phyloP scores from a whole-genome alignment of 2,888 invertebrate species.

The Eupeodes latifasciatus region DNA sequence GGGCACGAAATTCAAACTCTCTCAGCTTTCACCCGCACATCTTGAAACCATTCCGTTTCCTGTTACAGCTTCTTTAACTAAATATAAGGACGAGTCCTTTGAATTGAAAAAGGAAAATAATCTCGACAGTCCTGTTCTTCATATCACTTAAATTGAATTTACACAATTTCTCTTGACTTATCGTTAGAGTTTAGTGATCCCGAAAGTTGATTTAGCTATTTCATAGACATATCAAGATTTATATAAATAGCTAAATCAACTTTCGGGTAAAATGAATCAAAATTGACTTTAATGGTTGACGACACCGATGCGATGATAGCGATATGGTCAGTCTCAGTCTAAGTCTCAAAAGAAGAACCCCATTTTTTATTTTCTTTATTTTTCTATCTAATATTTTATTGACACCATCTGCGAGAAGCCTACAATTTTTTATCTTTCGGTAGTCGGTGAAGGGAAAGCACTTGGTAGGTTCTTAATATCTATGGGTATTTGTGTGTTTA shows the following conservation, averaged over 20 bases:
- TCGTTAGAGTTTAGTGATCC: background rate
- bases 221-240: too few relatives aligned
- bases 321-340: background rate
- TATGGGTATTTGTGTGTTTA: background rate
- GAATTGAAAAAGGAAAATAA: background rate
- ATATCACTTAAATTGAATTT: background rate
- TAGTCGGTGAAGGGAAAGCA: too few relatives aligned
- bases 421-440: background rate
- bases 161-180: background rate
- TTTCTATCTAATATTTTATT: background rate
- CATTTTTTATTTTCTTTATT: background rate
- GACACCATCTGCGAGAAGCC: background rate
- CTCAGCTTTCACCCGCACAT: too few relatives aligned
- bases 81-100: background rate
- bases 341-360: background rate
- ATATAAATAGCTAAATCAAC: too few relatives aligned
- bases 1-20: too few relatives aligned
- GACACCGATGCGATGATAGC: background rate
- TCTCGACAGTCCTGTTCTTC: background rate
- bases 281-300: slow-evolving; percentile 1
- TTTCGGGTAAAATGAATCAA: slow-evolving; percentile 1
- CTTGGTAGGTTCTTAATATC: background rate
- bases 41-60: too few relatives aligned
- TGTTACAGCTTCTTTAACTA: too few relatives aligned
- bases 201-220: background rate